A percentile compares a stretch with the other conserved stretches of the same genome.
Conservation (phyloP, 2,888 invertebrate species). For the Philereme vetulata region DNA sequence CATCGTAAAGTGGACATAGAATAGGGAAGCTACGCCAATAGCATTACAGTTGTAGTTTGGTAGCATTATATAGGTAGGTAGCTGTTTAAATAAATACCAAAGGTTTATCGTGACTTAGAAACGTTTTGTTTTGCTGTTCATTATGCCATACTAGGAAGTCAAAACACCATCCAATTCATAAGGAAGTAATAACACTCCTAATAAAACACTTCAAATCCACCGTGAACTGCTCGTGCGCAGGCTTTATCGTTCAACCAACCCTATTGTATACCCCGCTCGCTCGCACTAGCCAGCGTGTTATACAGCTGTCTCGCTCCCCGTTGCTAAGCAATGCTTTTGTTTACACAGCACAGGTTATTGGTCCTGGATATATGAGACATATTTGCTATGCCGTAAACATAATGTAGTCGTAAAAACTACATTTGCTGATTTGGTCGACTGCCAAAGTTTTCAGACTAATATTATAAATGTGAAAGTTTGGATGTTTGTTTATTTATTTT, state of each 20-base stretch:
- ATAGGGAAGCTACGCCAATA: too few relatives aligned
- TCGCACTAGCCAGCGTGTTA: slow-evolving; percentile 25
- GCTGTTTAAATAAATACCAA: neutral
- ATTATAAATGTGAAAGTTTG: too few relatives aligned
- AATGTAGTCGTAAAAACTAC: too few relatives aligned
- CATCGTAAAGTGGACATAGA: too few relatives aligned
- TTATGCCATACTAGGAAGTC: slow-evolving; percentile 43
- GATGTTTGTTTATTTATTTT: too few relatives aligned
- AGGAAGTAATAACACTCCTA: slow-evolving; percentile 67
- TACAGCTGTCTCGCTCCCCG: slow-evolving; percentile 39
- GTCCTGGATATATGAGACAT: slow-evolving; percentile 28
- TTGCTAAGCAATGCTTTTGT: slow-evolving; percentile 57
- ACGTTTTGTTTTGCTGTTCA: too few relatives aligned
- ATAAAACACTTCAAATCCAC: slow-evolving; percentile 63
- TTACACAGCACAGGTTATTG: slow-evolving; percentile 52
- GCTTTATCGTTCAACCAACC: slow-evolving; percentile 70
- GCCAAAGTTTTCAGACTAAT: too few relatives aligned
- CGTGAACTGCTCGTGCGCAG: slow-evolving; percentile 53
- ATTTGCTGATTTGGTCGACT: too few relatives aligned
- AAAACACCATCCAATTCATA: slow-evolving; percentile 43
- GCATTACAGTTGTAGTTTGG: too few relatives aligned
- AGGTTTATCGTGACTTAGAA: too few relatives aligned
- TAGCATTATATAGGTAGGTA: neutral
- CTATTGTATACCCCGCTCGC: slow-evolving; percentile 37
- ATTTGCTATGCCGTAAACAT: slow-evolving; percentile 7